Evolutionary conservation across 2,888 invertebrate species (phyloP).

Genomic region (Leuctra nigra): DNA sequence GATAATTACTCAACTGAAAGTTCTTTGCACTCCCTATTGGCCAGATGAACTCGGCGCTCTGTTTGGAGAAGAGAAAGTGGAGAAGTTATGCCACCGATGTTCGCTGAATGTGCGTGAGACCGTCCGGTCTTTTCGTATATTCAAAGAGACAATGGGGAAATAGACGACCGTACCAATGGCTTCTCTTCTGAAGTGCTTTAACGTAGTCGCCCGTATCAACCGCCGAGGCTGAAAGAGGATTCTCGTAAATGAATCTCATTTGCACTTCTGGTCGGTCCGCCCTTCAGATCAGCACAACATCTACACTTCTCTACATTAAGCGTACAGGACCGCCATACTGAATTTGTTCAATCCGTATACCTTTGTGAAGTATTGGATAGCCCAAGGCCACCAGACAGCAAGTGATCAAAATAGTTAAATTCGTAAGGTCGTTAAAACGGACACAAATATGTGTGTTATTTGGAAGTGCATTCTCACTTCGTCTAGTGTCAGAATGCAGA

Average conservation of each 20-base stretch:
- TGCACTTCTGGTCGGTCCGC: not conserved
- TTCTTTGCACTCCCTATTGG: not conserved
- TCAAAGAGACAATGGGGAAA: not conserved
- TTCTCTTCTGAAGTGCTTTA: not conserved
- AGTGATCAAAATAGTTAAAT: too few species aligned
- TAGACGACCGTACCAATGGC: not conserved
- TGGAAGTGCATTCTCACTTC: too few species aligned
- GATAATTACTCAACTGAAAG: not conserved
- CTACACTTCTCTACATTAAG: not conserved
- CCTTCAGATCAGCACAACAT: not conserved
- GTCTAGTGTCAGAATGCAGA: too few species aligned
- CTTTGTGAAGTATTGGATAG: not conserved
- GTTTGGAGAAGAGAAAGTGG: not conserved
- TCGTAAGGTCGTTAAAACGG: too few species aligned
- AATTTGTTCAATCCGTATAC: not conserved
- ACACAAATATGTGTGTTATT: too few species aligned
- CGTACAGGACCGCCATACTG: not conserved
- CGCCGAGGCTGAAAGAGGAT: not conserved
- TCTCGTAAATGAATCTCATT: not conserved
- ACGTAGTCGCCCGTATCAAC: not conserved
- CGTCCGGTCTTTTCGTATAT: not conserved
- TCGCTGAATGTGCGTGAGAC: not conserved
- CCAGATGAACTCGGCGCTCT: not conserved
- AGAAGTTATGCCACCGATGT: not conserved
- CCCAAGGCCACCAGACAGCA: not conserved